These are phyloP conservation scores for Pseudonaja textilis DNA, from an alignment of 2,113 vertebrate genomes.

Conservation along the genomic window DNA sequence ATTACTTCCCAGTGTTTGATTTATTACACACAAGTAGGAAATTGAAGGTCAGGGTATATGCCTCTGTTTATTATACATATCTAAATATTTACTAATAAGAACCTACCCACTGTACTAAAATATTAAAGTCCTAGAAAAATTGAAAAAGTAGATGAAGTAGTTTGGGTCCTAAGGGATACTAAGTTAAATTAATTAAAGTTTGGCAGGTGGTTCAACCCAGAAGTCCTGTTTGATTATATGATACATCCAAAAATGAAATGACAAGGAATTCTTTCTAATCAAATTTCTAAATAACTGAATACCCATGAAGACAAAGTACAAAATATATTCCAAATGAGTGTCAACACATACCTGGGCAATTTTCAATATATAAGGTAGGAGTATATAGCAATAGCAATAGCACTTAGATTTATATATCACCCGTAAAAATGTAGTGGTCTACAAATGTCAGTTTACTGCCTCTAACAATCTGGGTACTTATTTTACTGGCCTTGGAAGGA, in stretches of 20 bases:
- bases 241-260: constrained; percentile 28
- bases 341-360: constrained; percentile 19
- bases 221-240: constrained; percentile 38
- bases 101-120: constrained; percentile 17
- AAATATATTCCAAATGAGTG: background rate
- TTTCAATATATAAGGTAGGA: background rate
- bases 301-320: constrained; percentile 13
- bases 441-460: background rate
- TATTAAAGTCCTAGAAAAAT: constrained; percentile 20
- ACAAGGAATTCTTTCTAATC: background rate
- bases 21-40: constrained; percentile 38
- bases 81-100: constrained; percentile 49
- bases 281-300: constrained; percentile 24
- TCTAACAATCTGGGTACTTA: background rate
- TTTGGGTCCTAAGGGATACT: constrained; percentile 34
- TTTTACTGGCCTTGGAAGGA: background rate
- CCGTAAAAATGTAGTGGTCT: background rate
- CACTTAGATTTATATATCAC: background rate
- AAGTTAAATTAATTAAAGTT: constrained; percentile 60
- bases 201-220: constrained; percentile 42
- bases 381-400: background rate
- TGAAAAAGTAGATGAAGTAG: constrained; percentile 11
- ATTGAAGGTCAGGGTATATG: constrained; percentile 39
- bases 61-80: constrained; percentile 32
- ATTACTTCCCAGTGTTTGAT: constrained; percentile 37